Evolutionary conservation across 1,140 invertebrate species (phyloP), one percentile per base, ranked within the genome.

Genomic region (Popillia japonica): DNA sequence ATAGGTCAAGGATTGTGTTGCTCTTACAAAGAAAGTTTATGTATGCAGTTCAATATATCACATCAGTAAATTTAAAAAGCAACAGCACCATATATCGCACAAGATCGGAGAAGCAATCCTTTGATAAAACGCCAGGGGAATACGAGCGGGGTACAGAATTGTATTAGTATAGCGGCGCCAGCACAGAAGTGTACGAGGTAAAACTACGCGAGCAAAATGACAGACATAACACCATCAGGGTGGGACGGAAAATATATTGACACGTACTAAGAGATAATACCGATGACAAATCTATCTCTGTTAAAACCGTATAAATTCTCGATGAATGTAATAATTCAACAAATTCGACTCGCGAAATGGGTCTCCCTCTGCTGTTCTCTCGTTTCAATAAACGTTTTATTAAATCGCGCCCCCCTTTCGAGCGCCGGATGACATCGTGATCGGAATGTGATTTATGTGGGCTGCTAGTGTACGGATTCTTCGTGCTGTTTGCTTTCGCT

Each of bases 231-330:
- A n/a, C 14, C 6, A 55, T 55, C 2, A n/a, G 48, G 6, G 6
- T 14, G 3, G n/a, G 17, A 55, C 6, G 14, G 48, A 17, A 55
- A 20, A 55, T 7, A 6, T 55, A 55, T 55, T 55, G 48, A 55
- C 48, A 55, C 48, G 14, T 17, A 55, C 48, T 14, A 55, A 14
- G 17, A 55, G 48, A 55, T 55, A 55, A 55, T 55, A 55, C 48
- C 48, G 48, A 55, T 55, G 48, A 55, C 48, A 55, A 55, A 55
- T 55, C 17, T 55, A 17, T n/a, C 14, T 17, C 48, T 55, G n/a
- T 55, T 55, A 55, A 55, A 55, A 55, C 14, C 48, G 48, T 55
- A 55, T 55, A 55, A 55, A 55, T 55, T 55, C 48, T 17, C n/a
- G 48, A 55, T 55, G 17, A 55, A 55, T 55, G n/a, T 55, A 55